Evolutionary conservation across 2,113 vertebrate species (phyloP).

Genomic region (Felis chaus): DNA sequence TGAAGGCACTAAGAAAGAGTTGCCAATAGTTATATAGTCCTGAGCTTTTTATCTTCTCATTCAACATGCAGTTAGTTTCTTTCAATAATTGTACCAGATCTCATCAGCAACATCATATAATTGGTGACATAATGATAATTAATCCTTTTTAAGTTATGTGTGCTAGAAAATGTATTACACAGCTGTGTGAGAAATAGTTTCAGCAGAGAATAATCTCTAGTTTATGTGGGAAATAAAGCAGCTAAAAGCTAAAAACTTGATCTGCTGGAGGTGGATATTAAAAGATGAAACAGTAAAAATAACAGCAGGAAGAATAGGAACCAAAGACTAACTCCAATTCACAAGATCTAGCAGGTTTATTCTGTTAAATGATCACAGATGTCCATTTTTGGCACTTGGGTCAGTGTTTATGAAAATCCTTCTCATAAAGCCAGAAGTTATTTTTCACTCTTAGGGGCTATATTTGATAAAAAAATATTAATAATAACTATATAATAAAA

Average conservation of each 20-base stretch:
- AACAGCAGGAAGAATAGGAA: not conserved
- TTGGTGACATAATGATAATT: not conserved
- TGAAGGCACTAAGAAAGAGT: not conserved
- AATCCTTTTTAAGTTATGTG: not conserved
- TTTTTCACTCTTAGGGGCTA: not conserved
- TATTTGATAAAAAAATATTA: not conserved
- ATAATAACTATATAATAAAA: not conserved
- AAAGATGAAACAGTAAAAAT: not conserved
- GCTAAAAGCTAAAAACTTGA: not conserved
- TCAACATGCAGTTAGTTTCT: not conserved
- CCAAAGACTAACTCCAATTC: not conserved
- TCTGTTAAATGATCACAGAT: not conserved
- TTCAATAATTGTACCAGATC: not conserved
- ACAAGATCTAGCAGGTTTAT: not conserved
- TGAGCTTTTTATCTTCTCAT: not conserved
- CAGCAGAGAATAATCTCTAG: not conserved
- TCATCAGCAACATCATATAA: not conserved
- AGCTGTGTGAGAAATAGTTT: slow-evolving; percentile 27
- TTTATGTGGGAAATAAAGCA: not conserved
- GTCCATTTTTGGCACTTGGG: not conserved
- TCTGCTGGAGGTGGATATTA: not conserved
- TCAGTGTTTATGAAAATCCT: not conserved
- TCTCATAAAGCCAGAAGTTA: not conserved
- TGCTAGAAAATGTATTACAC: not conserved
- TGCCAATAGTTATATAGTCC: not conserved